Evolutionary conservation across 2,113 vertebrate species (phyloP), one percentile per base, ranked within the genome.

Genomic region (Ellobius talpinus): DNA sequence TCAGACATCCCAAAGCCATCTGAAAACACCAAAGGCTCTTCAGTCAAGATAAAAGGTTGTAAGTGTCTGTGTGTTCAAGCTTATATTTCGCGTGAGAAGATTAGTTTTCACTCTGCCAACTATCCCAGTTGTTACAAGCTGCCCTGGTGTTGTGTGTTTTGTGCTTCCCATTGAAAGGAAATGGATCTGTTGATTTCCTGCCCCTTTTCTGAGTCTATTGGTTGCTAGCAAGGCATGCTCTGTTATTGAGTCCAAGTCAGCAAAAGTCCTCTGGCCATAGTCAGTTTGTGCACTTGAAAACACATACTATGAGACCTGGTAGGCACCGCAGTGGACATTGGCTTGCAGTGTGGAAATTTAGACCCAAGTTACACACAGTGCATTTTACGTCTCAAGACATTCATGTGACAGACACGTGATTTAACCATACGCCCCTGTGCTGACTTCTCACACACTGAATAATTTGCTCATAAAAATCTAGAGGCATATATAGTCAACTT

Each of bases 1-100:
- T 93, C 86, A 95, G 81, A 92, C 47, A 87, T 66, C 85, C 45
- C 82, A 90, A 92, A 93, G 92, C 88, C 95, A 45, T 94, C 93
- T 93, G 90, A 97, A 96, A 97, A 92, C 93, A 93, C 66, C 8
- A 19, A 94, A 84, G 90, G 91, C 86, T 91, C 96, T 90, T 89
- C 77, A 87, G 61, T 96, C 26, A 29, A 81, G 95, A 94, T 97
- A 95, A 96, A 96, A 88, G 58, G 89, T 95, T 95, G 78, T 94
- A 76, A 96, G 90, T 36, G 88, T 68, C 94, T 95, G 47, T 97
- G 92, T 96, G 94, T 84, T 93, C 97, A 96, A 84, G 90, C 93
- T 97, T 65, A 78, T 65, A 85, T 92, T 95, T 89, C 82, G 87
- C 84, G 52, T 1, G 39, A 93, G 66, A 89, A 77, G 97, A 98